phyloP scores from a whole-genome alignment of 2,888 invertebrate species.

The Epistrophe grossulariae region DNA sequence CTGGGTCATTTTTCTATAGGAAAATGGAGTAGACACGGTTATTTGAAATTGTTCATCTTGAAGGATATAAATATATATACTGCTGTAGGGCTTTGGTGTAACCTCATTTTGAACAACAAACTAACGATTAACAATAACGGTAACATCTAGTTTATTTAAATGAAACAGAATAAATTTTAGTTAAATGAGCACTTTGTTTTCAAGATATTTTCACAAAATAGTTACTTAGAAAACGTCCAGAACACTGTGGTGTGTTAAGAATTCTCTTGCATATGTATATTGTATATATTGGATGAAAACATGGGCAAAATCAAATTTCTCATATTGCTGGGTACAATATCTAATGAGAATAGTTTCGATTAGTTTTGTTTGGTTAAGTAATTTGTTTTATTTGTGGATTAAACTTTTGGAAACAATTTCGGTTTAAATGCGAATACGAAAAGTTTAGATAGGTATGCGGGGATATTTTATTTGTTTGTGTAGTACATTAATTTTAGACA shows the following conservation, averaged over 20 bases:
- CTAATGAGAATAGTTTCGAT: constrained; percentile 8
- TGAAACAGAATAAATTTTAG: background rate
- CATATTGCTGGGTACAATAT: background rate
- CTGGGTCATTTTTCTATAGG: constrained; percentile 27
- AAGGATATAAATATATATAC: constrained; percentile 44
- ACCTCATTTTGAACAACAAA: background rate
- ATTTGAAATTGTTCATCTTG: constrained; percentile 44
- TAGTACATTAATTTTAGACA: no score
- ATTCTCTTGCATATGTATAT: background rate
- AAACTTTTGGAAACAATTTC: background rate
- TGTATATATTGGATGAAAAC: background rate
- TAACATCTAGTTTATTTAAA: background rate
- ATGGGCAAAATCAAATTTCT: background rate
- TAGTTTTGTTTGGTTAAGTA: constrained; percentile 2
- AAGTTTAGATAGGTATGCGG: background rate
- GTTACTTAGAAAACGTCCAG: background rate
- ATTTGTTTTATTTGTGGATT: background rate
- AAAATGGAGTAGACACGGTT: constrained; percentile 21
- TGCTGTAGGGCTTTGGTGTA: constrained; percentile 20
- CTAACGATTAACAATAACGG: background rate
- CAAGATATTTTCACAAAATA: background rate
- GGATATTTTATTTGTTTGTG: no score
- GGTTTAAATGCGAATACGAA: background rate
- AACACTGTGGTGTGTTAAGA: background rate
- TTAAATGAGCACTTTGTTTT: background rate